phyloP scores from a whole-genome alignment of 2,113 vertebrate genomes.

The Nannospalax galili region DNA sequence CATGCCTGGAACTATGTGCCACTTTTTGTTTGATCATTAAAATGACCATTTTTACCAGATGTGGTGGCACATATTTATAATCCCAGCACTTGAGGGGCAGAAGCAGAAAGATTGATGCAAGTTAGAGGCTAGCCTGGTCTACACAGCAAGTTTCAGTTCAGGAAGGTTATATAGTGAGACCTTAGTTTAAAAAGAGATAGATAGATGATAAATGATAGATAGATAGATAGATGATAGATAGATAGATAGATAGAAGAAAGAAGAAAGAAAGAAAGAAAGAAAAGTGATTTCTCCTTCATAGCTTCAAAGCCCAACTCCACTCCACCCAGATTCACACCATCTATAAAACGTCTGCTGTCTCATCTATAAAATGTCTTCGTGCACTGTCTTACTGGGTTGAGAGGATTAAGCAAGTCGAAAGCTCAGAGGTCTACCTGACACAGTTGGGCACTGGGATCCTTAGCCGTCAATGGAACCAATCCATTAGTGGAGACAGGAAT shows the following conservation, averaged over 20 bases:
- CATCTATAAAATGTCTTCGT: neutral
- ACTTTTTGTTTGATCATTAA: neutral
- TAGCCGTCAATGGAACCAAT: too few relatives aligned
- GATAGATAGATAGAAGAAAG: too few relatives aligned
- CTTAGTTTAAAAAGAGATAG: neutral
- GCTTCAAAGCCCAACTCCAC: neutral
- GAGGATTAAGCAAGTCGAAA: neutral
- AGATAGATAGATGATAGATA: too few relatives aligned
- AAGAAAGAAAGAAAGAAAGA: neutral
- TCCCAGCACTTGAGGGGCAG: neutral
- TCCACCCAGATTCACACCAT: neutral
- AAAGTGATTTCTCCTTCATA: neutral
- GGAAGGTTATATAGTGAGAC: too few relatives aligned
- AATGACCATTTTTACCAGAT: neutral
- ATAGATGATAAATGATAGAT: too few relatives aligned
- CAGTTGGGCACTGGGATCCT: neutral
- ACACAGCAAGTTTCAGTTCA: neutral
- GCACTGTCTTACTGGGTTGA: neutral
- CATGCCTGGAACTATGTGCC: neutral
- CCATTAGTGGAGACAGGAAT: neutral
- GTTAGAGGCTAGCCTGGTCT: neutral
- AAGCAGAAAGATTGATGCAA: neutral
- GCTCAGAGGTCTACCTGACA: neutral
- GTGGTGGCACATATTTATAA: neutral
- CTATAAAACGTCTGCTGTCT: neutral